Base-by-base conservation (phyloP, 2,113 vertebrate species). In the Tor tambroides region DNA sequence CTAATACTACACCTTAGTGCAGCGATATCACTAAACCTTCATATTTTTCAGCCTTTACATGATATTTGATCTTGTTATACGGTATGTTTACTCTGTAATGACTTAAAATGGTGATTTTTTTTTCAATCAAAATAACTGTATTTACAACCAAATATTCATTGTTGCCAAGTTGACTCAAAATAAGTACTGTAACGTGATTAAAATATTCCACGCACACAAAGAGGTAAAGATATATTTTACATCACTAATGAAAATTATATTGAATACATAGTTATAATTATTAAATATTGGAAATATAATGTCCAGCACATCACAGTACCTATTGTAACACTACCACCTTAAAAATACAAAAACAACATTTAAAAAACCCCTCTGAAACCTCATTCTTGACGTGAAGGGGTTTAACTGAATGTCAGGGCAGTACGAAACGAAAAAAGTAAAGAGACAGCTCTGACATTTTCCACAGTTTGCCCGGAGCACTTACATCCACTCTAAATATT, bases 401-500 rank as follows among this genome's bases (percentile, higher is more conserved):
- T 63, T 80, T 80, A 61, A 12, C 54, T 41, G 78, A 63, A 80
- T 63, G 78, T 41, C 78, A 80, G 59, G 71, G 38, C 35, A 43
- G 83, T 74, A 17, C 8, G 0, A 43, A 80, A 38, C 4, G 46
- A 43, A 72, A 67, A 43, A 71, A 21, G 51, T 67, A 30, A 65
- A 65, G 8, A 79, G 56, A 63, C 83, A 76, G 59, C 28, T 38
- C 72, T 82, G 78, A 86, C 78, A 77, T 83, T 82, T n/a, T 85
- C 35, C 65, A 75, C 38, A 41, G 35, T 87, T 61, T 63, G 88
- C 80, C 83, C 54, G 43, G 38, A 87, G 80, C 69, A 67, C 79
- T 75, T 61, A 35, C 54, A 4, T 84, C 67, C 71, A 49, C 80
- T 85, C 76, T 41, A 89, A 87, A 59, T 81, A 78, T 80, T 32